These are phyloP conservation scores for Montipora capricornis DNA, from an alignment of 64 coral and sea anemone genomes.

Conservation along the genomic window DNA sequence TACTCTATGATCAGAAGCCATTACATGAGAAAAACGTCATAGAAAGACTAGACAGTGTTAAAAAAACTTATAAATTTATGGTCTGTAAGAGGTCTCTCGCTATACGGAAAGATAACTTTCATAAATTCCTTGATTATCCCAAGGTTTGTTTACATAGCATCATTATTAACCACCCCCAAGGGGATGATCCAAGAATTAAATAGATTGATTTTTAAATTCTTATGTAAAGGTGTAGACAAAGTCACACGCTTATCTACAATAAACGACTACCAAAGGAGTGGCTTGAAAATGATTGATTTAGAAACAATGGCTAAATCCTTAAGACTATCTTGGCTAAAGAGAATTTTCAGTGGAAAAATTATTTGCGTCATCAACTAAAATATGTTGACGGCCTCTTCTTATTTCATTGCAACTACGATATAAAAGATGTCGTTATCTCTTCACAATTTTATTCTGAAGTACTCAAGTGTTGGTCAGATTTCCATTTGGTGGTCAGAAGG, in stretches of 20 bases:
- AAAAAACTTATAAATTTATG: too few relatives aligned
- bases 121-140: background rate
- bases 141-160: background rate
- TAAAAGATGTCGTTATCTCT: too few relatives aligned
- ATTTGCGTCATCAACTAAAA: too few relatives aligned
- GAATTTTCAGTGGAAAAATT: too few relatives aligned
- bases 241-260: background rate
- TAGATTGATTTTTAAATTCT: background rate
- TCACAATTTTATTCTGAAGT: too few relatives aligned
- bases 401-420: too few relatives aligned
- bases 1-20: too few relatives aligned
- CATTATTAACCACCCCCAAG: conserved; percentile 3
- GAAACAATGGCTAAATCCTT: background rate
- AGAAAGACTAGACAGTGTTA: too few relatives aligned
- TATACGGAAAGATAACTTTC: background rate
- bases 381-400: too few relatives aligned
- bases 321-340: background rate
- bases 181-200: background rate
- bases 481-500: too few relatives aligned
- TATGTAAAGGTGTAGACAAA: background rate
- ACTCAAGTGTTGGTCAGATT: background rate
- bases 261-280: background rate
- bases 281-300: too few relatives aligned
- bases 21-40: too few relatives aligned
- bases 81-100: background rate